Conservation (phyloP, 2,888 invertebrate genomes). For the Rhamnusium bicolor region DNA sequence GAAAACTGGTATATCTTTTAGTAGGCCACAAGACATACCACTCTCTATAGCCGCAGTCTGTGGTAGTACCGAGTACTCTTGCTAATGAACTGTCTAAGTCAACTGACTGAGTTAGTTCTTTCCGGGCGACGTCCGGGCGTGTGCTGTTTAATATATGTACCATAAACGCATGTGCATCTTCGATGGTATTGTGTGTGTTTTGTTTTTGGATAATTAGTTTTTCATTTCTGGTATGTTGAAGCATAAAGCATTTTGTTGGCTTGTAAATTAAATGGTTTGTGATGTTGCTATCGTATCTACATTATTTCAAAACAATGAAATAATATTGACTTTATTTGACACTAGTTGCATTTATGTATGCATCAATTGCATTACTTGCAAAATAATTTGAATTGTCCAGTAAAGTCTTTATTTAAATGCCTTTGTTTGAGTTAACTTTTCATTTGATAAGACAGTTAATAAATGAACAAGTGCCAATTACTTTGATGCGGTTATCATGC, state of each 20-base stretch:
- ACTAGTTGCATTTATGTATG: too few species aligned
- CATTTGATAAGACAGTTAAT: too few species aligned
- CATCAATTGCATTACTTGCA: too few species aligned
- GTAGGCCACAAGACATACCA: conserved; percentile 44
- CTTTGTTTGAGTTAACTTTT: too few species aligned
- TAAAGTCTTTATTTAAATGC: too few species aligned
- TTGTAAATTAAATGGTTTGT: too few species aligned
- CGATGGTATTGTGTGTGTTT: conserved; percentile 9
- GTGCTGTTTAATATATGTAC: not conserved
- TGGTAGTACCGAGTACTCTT: conserved; percentile 26
- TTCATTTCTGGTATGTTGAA: not conserved
- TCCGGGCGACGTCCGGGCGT: conserved; percentile 8
- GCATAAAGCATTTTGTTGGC: not conserved
- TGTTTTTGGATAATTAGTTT: conserved; percentile 18
- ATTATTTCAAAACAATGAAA: too few species aligned
- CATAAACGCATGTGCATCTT: conserved; percentile 23
- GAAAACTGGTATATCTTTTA: conserved; percentile 40
- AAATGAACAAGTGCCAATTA: too few species aligned
- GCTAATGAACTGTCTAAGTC: conserved; percentile 11
- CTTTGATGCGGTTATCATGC: too few species aligned
- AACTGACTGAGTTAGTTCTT: conserved; percentile 14
- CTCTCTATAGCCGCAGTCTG: conserved; percentile 34
- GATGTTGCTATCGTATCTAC: too few species aligned
- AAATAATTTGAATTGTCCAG: too few species aligned
- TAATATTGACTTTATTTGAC: too few species aligned